A percentile compares a stretch with the other conserved stretches of the same genome.
Conservation (phyloP, 2,113 vertebrate species). For the Barnardius zonarius region DNA sequence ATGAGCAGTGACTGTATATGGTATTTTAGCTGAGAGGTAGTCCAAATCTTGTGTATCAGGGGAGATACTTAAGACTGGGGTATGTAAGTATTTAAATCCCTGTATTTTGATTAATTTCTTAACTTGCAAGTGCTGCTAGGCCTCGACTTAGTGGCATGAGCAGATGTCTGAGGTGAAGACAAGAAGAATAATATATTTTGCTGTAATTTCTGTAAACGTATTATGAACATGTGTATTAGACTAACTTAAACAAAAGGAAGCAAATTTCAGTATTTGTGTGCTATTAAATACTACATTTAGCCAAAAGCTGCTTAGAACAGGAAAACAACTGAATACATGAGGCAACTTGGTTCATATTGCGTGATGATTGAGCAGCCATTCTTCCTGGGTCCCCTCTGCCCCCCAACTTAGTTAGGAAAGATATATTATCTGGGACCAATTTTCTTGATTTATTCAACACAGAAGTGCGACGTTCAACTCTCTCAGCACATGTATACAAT, state of each 20-base stretch:
- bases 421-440: not conserved
- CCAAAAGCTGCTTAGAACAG: not conserved
- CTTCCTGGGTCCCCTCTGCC: not conserved
- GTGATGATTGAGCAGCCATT: not conserved
- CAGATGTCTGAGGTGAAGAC: not conserved
- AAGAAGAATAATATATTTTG: not conserved
- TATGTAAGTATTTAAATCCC: not conserved
- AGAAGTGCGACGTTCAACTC: conserved; percentile 6
- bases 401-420: not conserved
- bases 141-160: not conserved
- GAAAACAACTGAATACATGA: not conserved
- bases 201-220: not conserved
- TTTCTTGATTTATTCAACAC: not conserved
- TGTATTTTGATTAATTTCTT: not conserved
- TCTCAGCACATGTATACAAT: not conserved
- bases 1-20: not conserved
- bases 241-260: not conserved
- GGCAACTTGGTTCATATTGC: not conserved
- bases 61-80: not conserved
- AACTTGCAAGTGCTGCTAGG: not conserved
- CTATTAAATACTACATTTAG: not conserved
- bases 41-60: not conserved
- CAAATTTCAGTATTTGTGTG: not conserved
- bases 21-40: not conserved
- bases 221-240: not conserved